Evolutionary conservation across 2,888 invertebrate species (phyloP), one percentile per base, ranked within the genome.

Genomic region (Drosophila fungiperda): DNA sequence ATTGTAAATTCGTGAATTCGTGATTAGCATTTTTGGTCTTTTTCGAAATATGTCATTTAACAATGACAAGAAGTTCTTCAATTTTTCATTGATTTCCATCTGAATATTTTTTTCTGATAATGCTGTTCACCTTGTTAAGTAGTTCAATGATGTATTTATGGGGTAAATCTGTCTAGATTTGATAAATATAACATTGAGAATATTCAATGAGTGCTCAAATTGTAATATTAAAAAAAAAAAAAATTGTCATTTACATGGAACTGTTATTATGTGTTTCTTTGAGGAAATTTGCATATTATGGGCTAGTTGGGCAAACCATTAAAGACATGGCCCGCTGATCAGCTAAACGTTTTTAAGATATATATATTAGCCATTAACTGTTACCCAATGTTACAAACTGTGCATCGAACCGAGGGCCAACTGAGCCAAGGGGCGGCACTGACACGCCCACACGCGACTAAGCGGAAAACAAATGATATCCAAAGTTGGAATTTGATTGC

Each of bases 351-450:
- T 62, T 55, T 2, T 0, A 6, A 57, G 6, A 17, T 12, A 36
- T 15, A 26, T 23, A 29, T 17, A 45, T 55, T 59, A 42, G 53
- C n/a, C 33, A 12, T 35, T 48, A 54, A 48, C 40, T 20, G 65
- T 80, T 78, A 68, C 66, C 36, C 58, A 82, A 80, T 73, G 17
- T 11, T 40, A 29, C 12, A 29, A 49, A 60, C 26, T 67, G 66
- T 73, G 61, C 68, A 82, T 20, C 52, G 83, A 79, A 73, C 71
- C 80, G 78, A 68, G n/a, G 58, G 69, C 17, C 17, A 61, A 52
- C n/a, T 61, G 38, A 38, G 29, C 4, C 35, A 36, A 36, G 45
- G 7, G 62, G 36, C 57, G 50, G 12, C 23, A 17, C 12, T 23
- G 23, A 32, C 40, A 62, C 67, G 82, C 76, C 76, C 64, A 65